Evolutionary conservation across 2,888 invertebrate genomes (phyloP).

Genomic region (Oxytorus armatus): DNA sequence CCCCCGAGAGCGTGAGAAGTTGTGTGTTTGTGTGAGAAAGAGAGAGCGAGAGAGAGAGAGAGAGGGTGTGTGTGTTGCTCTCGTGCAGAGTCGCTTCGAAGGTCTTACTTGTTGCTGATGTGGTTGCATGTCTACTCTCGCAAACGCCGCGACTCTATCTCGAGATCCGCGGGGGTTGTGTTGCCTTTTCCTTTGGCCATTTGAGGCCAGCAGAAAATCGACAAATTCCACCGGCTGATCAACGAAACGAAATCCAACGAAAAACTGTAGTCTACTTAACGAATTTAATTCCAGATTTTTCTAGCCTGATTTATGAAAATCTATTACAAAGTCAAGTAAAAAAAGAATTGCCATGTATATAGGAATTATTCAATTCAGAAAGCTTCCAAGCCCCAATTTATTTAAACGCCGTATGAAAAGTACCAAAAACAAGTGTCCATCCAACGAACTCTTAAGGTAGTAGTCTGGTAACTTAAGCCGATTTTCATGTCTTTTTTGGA

Average conservation of each 20-base stretch:
- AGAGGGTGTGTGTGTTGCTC: conserved; percentile 69
- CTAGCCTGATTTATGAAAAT: neutral
- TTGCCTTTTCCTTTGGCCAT: conserved; percentile 73
- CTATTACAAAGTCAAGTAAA: neutral
- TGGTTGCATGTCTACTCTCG: conserved; percentile 81
- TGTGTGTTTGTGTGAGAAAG: conserved; percentile 18
- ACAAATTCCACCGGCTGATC: conserved; percentile 45
- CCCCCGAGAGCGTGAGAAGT: conserved; percentile 25
- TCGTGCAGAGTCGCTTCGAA: conserved; percentile 73
- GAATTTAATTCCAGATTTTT: neutral
- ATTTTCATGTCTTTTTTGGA: no score
- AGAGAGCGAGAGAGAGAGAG: conserved; percentile 22
- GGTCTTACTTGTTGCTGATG: conserved; percentile 83
- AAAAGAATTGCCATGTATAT: no score
- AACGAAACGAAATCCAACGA: neutral
- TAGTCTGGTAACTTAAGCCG: no score
- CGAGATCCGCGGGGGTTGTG: conserved; percentile 69
- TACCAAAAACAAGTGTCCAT: no score
- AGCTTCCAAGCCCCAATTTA: no score
- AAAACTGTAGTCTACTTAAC: neutral
- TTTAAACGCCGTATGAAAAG: no score
- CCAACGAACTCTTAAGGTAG: no score
- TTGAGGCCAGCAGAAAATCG: conserved; percentile 62
- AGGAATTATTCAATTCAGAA: no score
- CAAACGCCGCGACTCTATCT: conserved; percentile 62